phyloP scores from a whole-genome alignment of 2,113 vertebrate species.

The Alexandromys fortis region DNA sequence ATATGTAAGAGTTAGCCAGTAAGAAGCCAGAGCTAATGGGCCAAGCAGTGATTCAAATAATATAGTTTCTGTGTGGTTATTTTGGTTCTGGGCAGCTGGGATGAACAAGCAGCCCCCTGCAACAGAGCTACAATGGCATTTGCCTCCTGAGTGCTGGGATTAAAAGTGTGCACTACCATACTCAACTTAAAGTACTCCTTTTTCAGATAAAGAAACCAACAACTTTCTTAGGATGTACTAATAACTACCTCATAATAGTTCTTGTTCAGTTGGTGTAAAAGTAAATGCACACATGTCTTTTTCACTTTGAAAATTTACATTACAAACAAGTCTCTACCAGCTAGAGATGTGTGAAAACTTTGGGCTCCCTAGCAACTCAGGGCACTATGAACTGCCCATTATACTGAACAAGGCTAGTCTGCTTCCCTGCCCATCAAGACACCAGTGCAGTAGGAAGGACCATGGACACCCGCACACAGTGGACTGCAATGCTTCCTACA shows the following conservation, averaged over 20 bases:
- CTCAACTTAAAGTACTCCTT: background rate
- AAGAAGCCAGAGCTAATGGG: too few relatives aligned
- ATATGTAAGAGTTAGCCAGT: too few relatives aligned
- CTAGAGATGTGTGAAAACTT: background rate
- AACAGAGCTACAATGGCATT: background rate
- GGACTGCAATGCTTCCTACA: background rate
- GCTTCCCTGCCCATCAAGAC: background rate
- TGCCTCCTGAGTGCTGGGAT: background rate
- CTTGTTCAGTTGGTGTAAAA: conserved; percentile 45
- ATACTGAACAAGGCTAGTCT: background rate
- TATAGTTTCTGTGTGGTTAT: too few relatives aligned
- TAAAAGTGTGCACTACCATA: background rate
- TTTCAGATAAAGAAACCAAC: conserved; percentile 34
- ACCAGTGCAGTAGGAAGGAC: background rate
- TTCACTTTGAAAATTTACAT: background rate
- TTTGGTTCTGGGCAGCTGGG: too few relatives aligned
- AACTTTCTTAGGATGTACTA: conserved; percentile 53
- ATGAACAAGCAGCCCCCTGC: too few relatives aligned
- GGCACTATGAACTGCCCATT: background rate
- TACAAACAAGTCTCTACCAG: background rate
- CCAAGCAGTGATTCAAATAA: too few relatives aligned
- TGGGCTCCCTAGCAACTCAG: background rate
- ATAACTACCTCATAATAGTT: conserved; percentile 32
- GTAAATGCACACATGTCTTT: background rate
- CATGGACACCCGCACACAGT: background rate